Evolutionary conservation across 1,140 invertebrate species (phyloP), one percentile per base, ranked within the genome.

Genomic region (Chelonus insularis): DNA sequence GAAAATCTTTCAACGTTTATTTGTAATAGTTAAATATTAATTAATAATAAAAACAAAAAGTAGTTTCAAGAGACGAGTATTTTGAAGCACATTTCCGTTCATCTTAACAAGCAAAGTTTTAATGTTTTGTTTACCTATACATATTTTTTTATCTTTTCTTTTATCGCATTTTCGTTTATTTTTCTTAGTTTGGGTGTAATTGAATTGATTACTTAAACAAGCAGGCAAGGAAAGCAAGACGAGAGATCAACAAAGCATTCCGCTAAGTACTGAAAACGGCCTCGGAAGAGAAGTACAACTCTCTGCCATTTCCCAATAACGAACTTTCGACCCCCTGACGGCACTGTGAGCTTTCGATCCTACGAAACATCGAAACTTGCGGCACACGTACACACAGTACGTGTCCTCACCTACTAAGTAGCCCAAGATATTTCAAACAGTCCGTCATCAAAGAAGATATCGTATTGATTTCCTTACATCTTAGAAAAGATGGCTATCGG

Each of bases 221-320:
- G 25, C 48, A 14, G 45, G 48, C 12, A 14, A 32, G 25, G 48
- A 34, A 51, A 51, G 48, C 8, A 23, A 48, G 11, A 51, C 11
- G 11, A 21, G 32, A 51, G 57, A 59, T 59, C 57, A 59, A 59
- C 57, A 59, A 59, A 59, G 47, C 57, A 59, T 59, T 59, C 57
- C 57, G 48, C 6, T 4, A 25, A 14, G 8, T n/a, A 9, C 48
- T 51, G 25, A 21, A 32, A 34, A 34, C 48, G 14, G 47, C 11
- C 23, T 41, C 20, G 4, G 32, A 16, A 23, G 29, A 37, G 29
- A 59, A 47, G 45, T 48, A 50, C 47, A n/a, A 34, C 47, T 21
- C 25, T 50, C 57, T 39, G 34, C 57, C 34, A 51, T 59, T 59
- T 59, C 47, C 57, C 57, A 59, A 59, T 59, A 59, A 59, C 57